Evolutionary conservation across 37 sponge, comb jelly and placozoan species (phyloP).

Genomic region (Tethya wilhelma): DNA sequence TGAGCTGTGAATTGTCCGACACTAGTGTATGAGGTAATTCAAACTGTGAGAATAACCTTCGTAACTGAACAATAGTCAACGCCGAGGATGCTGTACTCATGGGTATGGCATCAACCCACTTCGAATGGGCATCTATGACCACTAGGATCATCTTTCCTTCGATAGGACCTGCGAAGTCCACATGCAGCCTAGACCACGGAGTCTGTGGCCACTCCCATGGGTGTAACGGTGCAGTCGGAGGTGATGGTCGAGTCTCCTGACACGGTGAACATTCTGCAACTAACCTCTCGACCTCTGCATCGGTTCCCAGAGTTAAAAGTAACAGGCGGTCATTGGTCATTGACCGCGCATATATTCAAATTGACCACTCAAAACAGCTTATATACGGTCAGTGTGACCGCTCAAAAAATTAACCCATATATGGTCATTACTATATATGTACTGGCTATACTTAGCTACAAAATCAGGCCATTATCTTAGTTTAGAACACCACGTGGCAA

Average conservation of each 20-base stretch:
- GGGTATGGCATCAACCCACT: no score
- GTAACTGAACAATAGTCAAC: background rate
- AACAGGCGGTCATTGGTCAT: no score
- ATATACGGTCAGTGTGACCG: no score
- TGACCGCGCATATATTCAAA: no score
- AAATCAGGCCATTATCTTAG: no score
- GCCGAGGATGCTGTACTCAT: background rate
- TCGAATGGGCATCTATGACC: slow-evolving; percentile 19
- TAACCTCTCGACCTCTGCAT: slow-evolving; percentile 1
- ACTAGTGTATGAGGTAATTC: no score
- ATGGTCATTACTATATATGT: no score
- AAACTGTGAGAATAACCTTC: background rate
- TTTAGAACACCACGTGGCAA: no score
- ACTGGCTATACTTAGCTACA: no score
- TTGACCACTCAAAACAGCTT: no score
- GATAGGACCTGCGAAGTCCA: slow-evolving; percentile 22
- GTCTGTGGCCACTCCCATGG: slow-evolving; percentile 7
- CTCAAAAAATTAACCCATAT: no score
- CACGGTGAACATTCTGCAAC: background rate
- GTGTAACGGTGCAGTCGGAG: slow-evolving; percentile 6
- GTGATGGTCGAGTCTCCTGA: slow-evolving; percentile 2
- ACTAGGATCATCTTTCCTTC: slow-evolving; percentile 2
- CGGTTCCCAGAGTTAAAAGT: no score
- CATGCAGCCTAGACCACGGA: slow-evolving; percentile 11
- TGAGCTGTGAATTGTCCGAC: background rate